Evolutionary conservation across 2,797 vertebrate genomes (phyloP).

Genomic region (Spinus olivaceus): DNA sequence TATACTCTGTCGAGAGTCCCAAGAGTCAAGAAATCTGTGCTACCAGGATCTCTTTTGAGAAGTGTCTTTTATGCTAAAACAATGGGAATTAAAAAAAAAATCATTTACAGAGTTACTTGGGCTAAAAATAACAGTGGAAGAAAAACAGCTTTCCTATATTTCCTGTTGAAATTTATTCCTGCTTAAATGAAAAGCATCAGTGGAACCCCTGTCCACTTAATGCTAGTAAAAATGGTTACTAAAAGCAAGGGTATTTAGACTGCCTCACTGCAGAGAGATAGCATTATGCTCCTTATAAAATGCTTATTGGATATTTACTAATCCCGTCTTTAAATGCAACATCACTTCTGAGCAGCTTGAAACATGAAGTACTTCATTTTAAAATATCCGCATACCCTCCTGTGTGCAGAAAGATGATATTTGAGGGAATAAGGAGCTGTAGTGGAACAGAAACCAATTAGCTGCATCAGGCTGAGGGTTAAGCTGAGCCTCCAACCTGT

Average conservation of each 20-base stretch:
- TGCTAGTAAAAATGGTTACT: neutral
- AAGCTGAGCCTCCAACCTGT: neutral
- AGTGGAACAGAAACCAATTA: neutral
- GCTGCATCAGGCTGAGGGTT: neutral
- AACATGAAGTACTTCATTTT: neutral
- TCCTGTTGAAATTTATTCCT: neutral
- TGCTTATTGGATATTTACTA: neutral
- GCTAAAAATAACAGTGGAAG: neutral
- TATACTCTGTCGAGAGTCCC: neutral
- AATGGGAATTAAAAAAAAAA: neutral
- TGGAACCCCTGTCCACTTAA: neutral
- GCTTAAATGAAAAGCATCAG: neutral
- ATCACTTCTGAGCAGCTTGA: neutral
- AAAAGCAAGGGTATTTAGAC: neutral
- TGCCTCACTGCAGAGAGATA: neutral
- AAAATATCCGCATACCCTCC: accelerated
- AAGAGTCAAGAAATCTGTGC: neutral
- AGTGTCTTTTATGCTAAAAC: neutral
- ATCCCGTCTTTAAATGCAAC: neutral
- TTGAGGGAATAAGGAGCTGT: neutral
- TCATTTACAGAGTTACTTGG: neutral
- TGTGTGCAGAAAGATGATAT: neutral
- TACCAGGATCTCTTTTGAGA: neutral
- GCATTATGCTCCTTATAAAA: neutral
- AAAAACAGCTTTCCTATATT: neutral